Base-by-base conservation (phyloP, 2,888 invertebrate genomes). In the Scaeva pyrastri region DNA sequence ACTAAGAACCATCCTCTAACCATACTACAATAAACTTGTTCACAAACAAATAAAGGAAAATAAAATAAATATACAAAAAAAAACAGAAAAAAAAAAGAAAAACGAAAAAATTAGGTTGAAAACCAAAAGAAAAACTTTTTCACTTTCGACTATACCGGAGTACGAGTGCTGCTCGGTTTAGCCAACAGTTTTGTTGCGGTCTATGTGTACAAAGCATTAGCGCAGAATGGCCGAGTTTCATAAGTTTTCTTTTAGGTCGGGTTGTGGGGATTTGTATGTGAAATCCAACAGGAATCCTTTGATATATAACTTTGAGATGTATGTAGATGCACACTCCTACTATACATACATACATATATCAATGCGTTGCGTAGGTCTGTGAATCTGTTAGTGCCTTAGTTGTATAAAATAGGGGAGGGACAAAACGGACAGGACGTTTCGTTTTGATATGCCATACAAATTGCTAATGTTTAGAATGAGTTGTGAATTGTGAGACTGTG, bases 61-160 rank as follows among this genome's bases (percentile, higher is more conserved):
- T 14, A 50, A 36, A 73, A 41, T 66, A 73, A 73, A n/a, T 11
- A 21, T n/a, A 45, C 23, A 41, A 26, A 7, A 31, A 16, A 66
- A 31, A 64, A 8, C 11, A 39, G 39, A 60, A 19, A 39, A 60
- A 21, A 6, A 19, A 45, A 26, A 19, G 8, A 48, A 16, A 79
- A 74, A 31, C 2, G 8, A 31, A 70, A 74, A 60, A 84, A 75
- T 71, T 71, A 58, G 80, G 75, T 80, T 72, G 76, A 81, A 85
- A 72, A 45, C 23, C 52, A 58, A 79, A 66, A 66, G 71, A 72
- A 71, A 55, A 77, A 81, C 52, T 85, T 85, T 76, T 85, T 81
- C 85, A 85, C 85, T 85, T 81, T 81, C 81, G 52, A 72, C 80
- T 55, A 39, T 76, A n/a, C n/a, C n/a, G n/a, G n/a, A n/a, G n/a